Conservation (phyloP, 2,113 vertebrate species). For the Epinephelus lanceolatus region DNA sequence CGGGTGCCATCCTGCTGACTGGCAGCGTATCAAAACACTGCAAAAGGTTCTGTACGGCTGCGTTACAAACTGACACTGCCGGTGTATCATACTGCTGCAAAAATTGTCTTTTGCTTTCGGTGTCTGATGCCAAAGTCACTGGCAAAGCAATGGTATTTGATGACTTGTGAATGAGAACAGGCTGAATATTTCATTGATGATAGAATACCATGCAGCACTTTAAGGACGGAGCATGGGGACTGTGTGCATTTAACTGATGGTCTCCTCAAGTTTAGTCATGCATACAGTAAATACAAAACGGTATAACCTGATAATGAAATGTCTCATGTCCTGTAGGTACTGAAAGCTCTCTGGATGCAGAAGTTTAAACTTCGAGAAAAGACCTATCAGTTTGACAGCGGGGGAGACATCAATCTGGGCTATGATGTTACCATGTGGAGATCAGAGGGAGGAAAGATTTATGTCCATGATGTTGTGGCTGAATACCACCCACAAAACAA, state of each 20-base stretch:
- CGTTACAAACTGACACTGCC: too few species aligned
- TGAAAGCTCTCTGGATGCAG: slow-evolving; percentile 81
- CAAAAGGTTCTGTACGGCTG: too few species aligned
- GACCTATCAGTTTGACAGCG: slow-evolving; percentile 85
- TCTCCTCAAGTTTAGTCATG: background rate
- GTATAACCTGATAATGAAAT: background rate
- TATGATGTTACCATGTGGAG: slow-evolving; percentile 90
- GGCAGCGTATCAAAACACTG: too few species aligned
- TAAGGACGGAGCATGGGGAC: background rate
- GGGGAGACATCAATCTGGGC: slow-evolving; percentile 87
- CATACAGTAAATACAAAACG: background rate
- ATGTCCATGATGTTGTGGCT: slow-evolving; percentile 80
- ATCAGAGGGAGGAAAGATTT: slow-evolving; percentile 68
- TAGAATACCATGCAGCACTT: background rate
- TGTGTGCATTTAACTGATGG: background rate
- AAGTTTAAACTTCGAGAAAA: slow-evolving; percentile 72
- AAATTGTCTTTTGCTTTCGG: too few species aligned
- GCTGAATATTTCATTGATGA: background rate
- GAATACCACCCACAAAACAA: slow-evolving; percentile 84
- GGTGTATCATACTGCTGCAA: too few species aligned
- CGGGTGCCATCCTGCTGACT: too few species aligned
- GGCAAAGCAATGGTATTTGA: too few species aligned
- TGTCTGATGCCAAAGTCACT: too few species aligned
- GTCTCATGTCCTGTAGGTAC: slow-evolving; percentile 77
- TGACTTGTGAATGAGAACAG: too few species aligned